Conservation (phyloP, 2,797 vertebrate species). For the Leptoclinus maculatus region DNA sequence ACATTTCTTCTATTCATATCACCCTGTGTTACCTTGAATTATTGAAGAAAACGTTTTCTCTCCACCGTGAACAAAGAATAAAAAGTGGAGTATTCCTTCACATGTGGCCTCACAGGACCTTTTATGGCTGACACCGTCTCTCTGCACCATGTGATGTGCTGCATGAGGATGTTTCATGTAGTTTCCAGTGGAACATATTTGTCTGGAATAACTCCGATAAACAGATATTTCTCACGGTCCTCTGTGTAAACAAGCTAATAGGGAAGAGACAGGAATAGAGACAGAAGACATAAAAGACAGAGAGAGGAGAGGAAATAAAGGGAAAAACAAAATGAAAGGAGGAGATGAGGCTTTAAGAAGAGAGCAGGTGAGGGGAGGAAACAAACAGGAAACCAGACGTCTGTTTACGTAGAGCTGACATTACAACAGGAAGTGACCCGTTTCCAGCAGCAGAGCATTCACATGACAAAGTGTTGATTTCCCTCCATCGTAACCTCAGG, state of each 20-base stretch:
- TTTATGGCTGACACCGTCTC: slow-evolving; percentile 14
- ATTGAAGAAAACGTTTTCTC: too few species aligned
- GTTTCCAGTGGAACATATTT: slow-evolving; percentile 52
- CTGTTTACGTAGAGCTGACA: slow-evolving; percentile 19
- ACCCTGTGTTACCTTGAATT: too few species aligned
- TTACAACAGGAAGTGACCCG: slow-evolving; percentile 37
- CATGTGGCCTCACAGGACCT: not conserved
- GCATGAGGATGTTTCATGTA: slow-evolving; percentile 1
- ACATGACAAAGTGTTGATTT: not conserved
- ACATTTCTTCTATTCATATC: too few species aligned
- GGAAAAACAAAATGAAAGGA: not conserved
- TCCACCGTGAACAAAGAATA: too few species aligned
- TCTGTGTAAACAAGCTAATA: slow-evolving; percentile 35
- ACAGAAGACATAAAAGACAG: too few species aligned
- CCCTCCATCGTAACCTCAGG: not conserved
- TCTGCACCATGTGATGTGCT: slow-evolving; percentile 5
- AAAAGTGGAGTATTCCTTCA: too few species aligned
- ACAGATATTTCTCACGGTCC: slow-evolving; percentile 69
- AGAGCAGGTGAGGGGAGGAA: slow-evolving; percentile 49
- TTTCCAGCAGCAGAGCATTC: slow-evolving; percentile 15
- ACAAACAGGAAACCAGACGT: slow-evolving; percentile 53
- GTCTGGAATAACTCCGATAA: slow-evolving; percentile 54
- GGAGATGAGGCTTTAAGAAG: not conserved
- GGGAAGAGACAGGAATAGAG: not conserved
- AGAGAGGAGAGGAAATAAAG: slow-evolving; percentile 7